These are phyloP conservation scores for Drosophila rhopaloa DNA, from an alignment of 1,140 invertebrate genomes.

Conservation along the genomic window DNA sequence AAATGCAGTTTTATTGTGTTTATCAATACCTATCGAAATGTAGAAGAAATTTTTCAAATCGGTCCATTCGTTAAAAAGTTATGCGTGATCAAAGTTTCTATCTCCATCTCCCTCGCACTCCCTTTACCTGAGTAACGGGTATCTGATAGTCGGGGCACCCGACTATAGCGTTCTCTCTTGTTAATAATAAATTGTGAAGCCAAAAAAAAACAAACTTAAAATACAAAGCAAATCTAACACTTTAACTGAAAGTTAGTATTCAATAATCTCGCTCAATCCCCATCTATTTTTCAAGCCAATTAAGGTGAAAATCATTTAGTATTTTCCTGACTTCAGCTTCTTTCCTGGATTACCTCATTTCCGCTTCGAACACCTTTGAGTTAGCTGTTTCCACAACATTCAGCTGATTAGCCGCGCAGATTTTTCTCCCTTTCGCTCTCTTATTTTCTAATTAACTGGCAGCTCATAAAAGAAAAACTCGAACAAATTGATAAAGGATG, in stretches of 20 bases:
- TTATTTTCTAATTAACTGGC: conserved; percentile 66
- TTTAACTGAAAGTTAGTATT: neutral
- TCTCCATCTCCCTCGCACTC: too few relatives aligned
- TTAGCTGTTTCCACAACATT: conserved; percentile 20
- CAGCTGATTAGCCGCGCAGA: conserved; percentile 29
- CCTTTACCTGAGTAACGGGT: too few relatives aligned
- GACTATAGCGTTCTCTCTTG: too few relatives aligned
- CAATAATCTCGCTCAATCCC: neutral
- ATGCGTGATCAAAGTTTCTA: too few relatives aligned
- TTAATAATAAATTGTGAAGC: too few relatives aligned
- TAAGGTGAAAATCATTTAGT: conserved; percentile 17
- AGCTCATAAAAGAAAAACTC: conserved; percentile 62
- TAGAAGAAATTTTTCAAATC: too few relatives aligned
- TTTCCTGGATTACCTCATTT: conserved; percentile 17
- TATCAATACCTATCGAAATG: too few relatives aligned
- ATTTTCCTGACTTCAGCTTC: conserved; percentile 10
- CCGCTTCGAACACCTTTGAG: conserved; percentile 50
- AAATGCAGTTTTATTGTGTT: too few relatives aligned
- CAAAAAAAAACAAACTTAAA: neutral
- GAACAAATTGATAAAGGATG: conserved; percentile 25
- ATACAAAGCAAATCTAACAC: neutral
- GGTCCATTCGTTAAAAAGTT: too few relatives aligned
- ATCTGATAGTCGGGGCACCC: too few relatives aligned
- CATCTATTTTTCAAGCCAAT: conserved; percentile 4
- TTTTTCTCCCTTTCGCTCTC: conserved; percentile 43